Evolutionary conservation across 2,797 vertebrate species (phyloP), one percentile per base, ranked within the genome.

Genomic region (Hoplostethus atlanticus): DNA sequence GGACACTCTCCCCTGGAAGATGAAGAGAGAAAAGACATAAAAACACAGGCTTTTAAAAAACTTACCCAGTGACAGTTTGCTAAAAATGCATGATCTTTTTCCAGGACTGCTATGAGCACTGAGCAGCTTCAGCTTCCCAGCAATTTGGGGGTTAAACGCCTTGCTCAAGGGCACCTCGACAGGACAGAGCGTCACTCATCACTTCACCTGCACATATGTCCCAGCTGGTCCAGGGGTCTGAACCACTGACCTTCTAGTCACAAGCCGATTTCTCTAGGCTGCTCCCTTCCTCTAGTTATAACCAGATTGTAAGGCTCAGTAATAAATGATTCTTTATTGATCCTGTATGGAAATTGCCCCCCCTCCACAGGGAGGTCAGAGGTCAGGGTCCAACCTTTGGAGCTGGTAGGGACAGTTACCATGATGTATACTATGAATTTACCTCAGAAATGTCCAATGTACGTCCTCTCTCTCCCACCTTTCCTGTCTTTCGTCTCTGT

Each of bases 1-100:
- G 94, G 94, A 90, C 95, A 96, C 63, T 91, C 90, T 1, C 80
- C 77, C 54, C 94, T 95, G 80, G 51, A 28, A 51, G 34, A 57
- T 51, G 3, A 81, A 31, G 61, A 16, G 46, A 21, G 30, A 57
- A 44, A 38, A 30, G 1, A 60, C 12, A 63, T 6, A 7, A 15
- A 48, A 68, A 46, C 31, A 51, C 28, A 28, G 28, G 28, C 28
- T 28, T 28, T 28, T 28, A 28, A 28, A 28, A 28, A 28, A 28
- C 28, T 2, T 28, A 28, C 28, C 28, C 28, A 28, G 28, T 28
- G 28, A 28, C 28, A 28, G 28, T 28, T 28, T 28, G 28, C 2
- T 28, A 2, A 28, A 2, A 2, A 28, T 28, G 28, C 28, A 28
- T 28, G 28, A 1, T 28, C 28, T 28, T 28, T 21, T 28, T 28